Evolutionary conservation across 2,113 vertebrate genomes (phyloP).

Genomic region (Copsychus sechellarum): DNA sequence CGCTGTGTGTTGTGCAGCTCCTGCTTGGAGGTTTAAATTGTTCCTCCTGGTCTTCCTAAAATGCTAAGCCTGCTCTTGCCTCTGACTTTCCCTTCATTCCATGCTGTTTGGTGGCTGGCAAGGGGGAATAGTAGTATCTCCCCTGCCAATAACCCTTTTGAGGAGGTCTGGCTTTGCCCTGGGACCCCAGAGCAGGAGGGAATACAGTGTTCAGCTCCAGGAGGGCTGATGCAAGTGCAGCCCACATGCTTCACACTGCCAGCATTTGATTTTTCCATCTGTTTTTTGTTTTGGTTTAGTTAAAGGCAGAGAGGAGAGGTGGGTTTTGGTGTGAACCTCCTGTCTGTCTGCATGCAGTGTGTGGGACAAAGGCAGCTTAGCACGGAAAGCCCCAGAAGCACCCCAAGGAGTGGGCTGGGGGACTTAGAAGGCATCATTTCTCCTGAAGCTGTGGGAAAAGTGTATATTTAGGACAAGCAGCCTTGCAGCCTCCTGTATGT

Average conservation of each 20-base stretch:
- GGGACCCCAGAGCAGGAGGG: neutral
- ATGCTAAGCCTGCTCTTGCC: neutral
- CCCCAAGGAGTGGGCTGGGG: neutral
- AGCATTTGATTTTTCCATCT: conserved; percentile 54
- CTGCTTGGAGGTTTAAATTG: neutral
- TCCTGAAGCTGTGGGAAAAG: neutral
- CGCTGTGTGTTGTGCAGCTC: rapidly evolving
- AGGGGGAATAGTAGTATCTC: neutral
- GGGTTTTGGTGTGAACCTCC: conserved; percentile 49
- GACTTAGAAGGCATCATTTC: neutral
- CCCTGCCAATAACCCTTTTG: neutral
- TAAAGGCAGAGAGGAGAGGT: conserved; percentile 28
- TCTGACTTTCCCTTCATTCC: neutral
- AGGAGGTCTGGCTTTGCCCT: neutral
- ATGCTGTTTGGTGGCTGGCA: neutral
- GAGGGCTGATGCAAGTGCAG: conserved; percentile 23
- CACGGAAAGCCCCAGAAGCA: neutral
- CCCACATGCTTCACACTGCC: conserved; percentile 28
- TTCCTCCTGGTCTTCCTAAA: neutral
- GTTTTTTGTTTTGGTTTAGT: conserved; percentile 59
- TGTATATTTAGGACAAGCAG: neutral
- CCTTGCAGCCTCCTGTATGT: neutral
- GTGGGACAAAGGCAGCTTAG: conserved; percentile 13
- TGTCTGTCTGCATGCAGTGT: neutral
- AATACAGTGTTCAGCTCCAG: neutral